Evolutionary conservation across 2,113 vertebrate species (phyloP), one percentile per base, ranked within the genome.

Genomic region (Dromaius novaehollandiae): DNA sequence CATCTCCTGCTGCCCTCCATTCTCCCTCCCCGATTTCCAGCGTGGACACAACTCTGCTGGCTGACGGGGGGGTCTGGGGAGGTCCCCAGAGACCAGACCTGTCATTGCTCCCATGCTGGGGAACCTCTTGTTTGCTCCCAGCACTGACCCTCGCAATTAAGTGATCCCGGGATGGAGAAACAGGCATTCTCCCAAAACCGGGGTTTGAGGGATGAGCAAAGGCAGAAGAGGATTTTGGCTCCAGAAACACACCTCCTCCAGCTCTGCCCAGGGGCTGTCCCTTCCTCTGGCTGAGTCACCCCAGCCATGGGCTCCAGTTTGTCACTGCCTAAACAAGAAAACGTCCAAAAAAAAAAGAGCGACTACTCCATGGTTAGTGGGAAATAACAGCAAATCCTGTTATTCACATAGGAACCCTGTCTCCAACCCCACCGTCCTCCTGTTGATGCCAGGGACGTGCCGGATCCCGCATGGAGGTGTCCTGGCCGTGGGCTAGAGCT

Each of bases 361-460:
- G 34, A 13, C 24, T 42, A 6, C 28, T 77, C 44, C 42, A 10
- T 3, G 5, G 12, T 36, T 17, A 9, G 9, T 1, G 51, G 46
- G 28, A 71, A 66, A 51, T 50, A 21, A 17, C n/a, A 32, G 58
- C 25, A 83, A 71, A 14, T 16, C 4, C 30, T 44, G 63, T 19
- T 15, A 1, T 53, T 76, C 32, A 9, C 22, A 4, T 6, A 24
- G 8, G 15, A 68, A 30, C 36, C 32, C 36, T 53, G 36, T 15
- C 9, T 4, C 38, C 32, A 48, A 38, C 65, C 44, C 46, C 66
- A 46, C 24, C 44, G 8, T 8, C 28, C 24, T 42, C 4, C 69
- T 50, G 38, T 40, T 25, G 77, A 4, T 69, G 20, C 53, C 21
- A 32, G 10, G 5, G 3, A 0, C 0, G 34, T 0, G 2, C 3